Evolutionary conservation across 2,888 invertebrate genomes (phyloP), one percentile per base, ranked within the genome.

Genomic region (Cryptus viduatorius): DNA sequence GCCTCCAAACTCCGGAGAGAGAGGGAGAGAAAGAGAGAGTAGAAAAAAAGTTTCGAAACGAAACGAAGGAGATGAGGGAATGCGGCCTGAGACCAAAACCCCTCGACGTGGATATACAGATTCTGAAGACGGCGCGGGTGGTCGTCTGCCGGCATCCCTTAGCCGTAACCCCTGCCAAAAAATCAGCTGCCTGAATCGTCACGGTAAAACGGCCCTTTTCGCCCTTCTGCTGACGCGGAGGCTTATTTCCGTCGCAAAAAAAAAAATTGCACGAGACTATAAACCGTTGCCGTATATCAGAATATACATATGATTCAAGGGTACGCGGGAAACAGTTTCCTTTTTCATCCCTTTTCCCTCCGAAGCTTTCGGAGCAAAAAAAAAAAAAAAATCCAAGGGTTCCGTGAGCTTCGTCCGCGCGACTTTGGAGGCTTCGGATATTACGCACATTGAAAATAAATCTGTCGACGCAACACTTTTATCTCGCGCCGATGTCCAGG

Each of bases 151-250:
- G 59, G 31, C 42, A 31, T 29, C 24, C 24, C 19, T 24, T 4
- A 10, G 56, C 10, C 19, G 56, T 56, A 24, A 24, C 24, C 56
- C 56, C 10, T 24, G 76, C 76, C 76, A 76, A 76, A 76, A 56
- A 56, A 56, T 56, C 56, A 56, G 56, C 56, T 8, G 56, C 12
- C 10, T 56, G 56, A 56, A 24, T 24, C 56, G 19, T 56, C 56
- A 24, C 24, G 24, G 19, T 19, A 29, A 65, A 46, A 53, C 44
- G 50, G 61, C 10, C 76, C 76, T 64, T 53, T 53, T 37, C 42
- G 29, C 64, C 24, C 16, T 56, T 73, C 61, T 42, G n/a, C n/a
- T 56, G 56, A 24, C 12, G 19, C 24, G 1, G 56, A 8, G 8
- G 3, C 24, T 56, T 48, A 19, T 10, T 19, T 19, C 19, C 53